Evolutionary conservation across 2,113 vertebrate species (phyloP).

Genomic region (Eretmochelys imbricata): DNA sequence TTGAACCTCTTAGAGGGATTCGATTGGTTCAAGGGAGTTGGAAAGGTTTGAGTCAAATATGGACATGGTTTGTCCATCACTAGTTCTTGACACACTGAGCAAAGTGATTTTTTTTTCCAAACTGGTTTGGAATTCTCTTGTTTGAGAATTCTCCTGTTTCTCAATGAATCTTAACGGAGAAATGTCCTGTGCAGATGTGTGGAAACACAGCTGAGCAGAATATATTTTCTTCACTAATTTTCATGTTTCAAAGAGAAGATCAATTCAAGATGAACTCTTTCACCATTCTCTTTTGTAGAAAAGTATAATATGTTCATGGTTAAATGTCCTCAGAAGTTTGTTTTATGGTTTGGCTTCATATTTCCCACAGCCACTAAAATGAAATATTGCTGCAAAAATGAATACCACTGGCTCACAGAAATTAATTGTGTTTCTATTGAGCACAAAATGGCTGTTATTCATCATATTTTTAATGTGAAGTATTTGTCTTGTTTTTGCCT

Average conservation of each 20-base stretch:
- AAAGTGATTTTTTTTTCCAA: neutral
- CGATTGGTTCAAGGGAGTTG: neutral
- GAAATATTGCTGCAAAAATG: constrained; percentile 57
- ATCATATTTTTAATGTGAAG: constrained; percentile 46
- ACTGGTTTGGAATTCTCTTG: neutral
- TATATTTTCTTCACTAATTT: constrained; percentile 20
- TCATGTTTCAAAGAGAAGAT: constrained; percentile 29
- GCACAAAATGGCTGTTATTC: constrained; percentile 49
- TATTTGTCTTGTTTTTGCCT: constrained; percentile 39
- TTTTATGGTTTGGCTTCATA: constrained; percentile 35
- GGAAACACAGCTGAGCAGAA: neutral
- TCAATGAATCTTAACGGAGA: neutral
- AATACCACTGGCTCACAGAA: constrained; percentile 50
- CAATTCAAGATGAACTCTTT: constrained; percentile 29
- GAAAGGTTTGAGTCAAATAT: neutral
- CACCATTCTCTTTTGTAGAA: neutral
- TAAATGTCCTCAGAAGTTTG: constrained; percentile 33
- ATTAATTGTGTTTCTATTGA: constrained; percentile 50
- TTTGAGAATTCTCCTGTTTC: neutral
- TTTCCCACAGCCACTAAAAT: constrained; percentile 53
- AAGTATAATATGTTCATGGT: constrained; percentile 56
- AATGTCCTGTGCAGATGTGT: neutral
- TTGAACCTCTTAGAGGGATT: neutral
- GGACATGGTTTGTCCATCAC: neutral
- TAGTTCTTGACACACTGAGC: neutral